Evolutionary conservation across 2,888 invertebrate genomes (phyloP).

Genomic region (Herminia tarsipennalis): DNA sequence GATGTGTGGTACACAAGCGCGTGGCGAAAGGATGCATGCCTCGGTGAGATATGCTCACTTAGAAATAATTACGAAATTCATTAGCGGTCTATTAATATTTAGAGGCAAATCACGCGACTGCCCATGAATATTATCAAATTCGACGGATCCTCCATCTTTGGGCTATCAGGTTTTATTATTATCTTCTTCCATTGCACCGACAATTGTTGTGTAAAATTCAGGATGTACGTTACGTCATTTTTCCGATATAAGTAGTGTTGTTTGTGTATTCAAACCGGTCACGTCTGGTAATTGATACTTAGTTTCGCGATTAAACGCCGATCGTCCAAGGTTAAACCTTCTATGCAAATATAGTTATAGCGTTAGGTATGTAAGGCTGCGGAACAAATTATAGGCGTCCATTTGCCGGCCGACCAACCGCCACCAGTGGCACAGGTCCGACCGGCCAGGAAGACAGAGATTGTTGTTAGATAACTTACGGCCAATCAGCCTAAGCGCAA

Average conservation of each 20-base stretch:
- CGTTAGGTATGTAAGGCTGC: slow-evolving; percentile 39
- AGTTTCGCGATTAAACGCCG: slow-evolving; percentile 40
- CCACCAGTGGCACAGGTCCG: slow-evolving; percentile 46
- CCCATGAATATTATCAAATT: slow-evolving; percentile 45
- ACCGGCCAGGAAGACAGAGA: slow-evolving; percentile 42
- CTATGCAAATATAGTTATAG: slow-evolving; percentile 53
- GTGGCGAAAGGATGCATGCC: slow-evolving; percentile 51
- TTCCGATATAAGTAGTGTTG: slow-evolving; percentile 21
- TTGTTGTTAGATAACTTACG: slow-evolving; percentile 47
- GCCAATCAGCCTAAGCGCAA: slow-evolving; percentile 31
- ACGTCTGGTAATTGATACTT: slow-evolving; percentile 44
- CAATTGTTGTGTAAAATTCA: slow-evolving; percentile 37
- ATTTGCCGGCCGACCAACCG: slow-evolving; percentile 42
- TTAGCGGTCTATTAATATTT: slow-evolving; percentile 51
- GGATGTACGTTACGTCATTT: slow-evolving; percentile 45
- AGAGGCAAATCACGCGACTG: slow-evolving; percentile 24
- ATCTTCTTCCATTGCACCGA: slow-evolving; percentile 15
- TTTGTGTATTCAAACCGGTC: slow-evolving; percentile 18
- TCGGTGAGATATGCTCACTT: slow-evolving; percentile 39
- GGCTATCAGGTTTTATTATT: slow-evolving; percentile 36
- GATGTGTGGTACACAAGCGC: slow-evolving; percentile 15
- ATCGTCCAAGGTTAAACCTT: slow-evolving; percentile 52
- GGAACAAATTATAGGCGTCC: slow-evolving; percentile 54
- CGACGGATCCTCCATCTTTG: slow-evolving; percentile 51
- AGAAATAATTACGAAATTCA: slow-evolving; percentile 49